Conservation (phyloP, 53 echinoderm and acorn worm genomes). For the Glandiceps talaboti region DNA sequence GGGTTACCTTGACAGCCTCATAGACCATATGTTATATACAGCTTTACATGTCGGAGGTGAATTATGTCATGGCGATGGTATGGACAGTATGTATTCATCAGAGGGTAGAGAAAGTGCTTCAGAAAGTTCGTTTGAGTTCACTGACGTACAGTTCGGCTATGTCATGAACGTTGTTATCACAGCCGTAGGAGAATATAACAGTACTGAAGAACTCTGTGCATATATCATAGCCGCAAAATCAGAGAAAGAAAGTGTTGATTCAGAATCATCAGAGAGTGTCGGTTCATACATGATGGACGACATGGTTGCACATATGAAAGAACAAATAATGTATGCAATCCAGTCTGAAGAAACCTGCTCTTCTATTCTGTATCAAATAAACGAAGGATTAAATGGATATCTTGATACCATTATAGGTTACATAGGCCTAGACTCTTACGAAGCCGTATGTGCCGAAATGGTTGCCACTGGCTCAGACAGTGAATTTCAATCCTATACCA, state of each 20-base stretch:
- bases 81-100: neutral
- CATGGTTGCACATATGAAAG: neutral
- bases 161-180: conserved; percentile 8
- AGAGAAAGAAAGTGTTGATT: conserved; percentile 10
- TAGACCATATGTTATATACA: neutral
- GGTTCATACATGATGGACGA: neutral
- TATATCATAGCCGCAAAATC: neutral
- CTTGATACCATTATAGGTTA: too few relatives aligned
- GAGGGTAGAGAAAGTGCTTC: too few relatives aligned
- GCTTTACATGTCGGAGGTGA: neutral
- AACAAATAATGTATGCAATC: neutral
- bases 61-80: neutral
- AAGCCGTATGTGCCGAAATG: too few relatives aligned
- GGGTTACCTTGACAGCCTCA: neutral
- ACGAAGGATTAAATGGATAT: neutral
- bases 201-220: conserved; percentile 13
- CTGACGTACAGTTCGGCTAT: neutral
- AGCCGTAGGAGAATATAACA: conserved; percentile 3
- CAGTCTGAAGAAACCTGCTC: neutral
- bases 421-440: too few relatives aligned
- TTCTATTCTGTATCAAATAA: neutral
- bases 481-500: too few relatives aligned
- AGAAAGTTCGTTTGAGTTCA: neutral
- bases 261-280: conserved; percentile 5
- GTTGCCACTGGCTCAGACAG: too few relatives aligned